These are phyloP conservation scores for Dasysyrphus albostriatus DNA, from an alignment of 2,888 invertebrate species.

Conservation along the genomic window DNA sequence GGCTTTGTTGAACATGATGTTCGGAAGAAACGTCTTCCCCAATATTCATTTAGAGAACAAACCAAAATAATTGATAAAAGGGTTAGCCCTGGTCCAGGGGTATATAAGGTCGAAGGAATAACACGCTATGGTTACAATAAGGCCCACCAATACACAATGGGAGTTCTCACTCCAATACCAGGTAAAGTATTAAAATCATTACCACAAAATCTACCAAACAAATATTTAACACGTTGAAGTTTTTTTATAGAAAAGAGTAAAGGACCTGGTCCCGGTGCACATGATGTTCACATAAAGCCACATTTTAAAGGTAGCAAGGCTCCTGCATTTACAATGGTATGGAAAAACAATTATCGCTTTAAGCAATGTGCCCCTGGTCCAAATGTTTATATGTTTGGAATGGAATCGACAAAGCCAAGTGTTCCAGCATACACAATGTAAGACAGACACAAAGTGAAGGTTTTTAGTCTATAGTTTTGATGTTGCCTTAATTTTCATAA, in stretches of 20 bases:
- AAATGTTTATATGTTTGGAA: constrained; percentile 79
- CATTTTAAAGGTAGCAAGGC: constrained; percentile 79
- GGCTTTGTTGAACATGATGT: constrained; percentile 85
- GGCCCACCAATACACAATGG: constrained; percentile 52
- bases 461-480: background rate
- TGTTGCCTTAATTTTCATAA: background rate
- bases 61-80: constrained; percentile 62
- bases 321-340: constrained; percentile 85
- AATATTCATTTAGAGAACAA: constrained; percentile 81
- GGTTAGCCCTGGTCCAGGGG: constrained; percentile 81
- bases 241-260: constrained; percentile 54
- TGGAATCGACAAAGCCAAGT: constrained; percentile 77
- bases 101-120: constrained; percentile 79
- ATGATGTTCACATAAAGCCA: constrained; percentile 79
- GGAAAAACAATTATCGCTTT: constrained; percentile 78
- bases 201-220: background rate
- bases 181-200: background rate
- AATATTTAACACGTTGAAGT: background rate
- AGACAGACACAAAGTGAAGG: background rate
- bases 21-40: constrained; percentile 84
- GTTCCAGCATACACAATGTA: constrained; percentile 80
- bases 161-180: background rate
- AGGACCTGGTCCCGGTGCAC: constrained; percentile 82
- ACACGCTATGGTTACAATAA: constrained; percentile 80
- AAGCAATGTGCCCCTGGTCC: constrained; percentile 80